A percentile compares a stretch with the other conserved stretches of the same genome.
Evolutionary conservation across 1,140 invertebrate genomes (phyloP).

Genomic region (Alviniconcha marisindica): DNA sequence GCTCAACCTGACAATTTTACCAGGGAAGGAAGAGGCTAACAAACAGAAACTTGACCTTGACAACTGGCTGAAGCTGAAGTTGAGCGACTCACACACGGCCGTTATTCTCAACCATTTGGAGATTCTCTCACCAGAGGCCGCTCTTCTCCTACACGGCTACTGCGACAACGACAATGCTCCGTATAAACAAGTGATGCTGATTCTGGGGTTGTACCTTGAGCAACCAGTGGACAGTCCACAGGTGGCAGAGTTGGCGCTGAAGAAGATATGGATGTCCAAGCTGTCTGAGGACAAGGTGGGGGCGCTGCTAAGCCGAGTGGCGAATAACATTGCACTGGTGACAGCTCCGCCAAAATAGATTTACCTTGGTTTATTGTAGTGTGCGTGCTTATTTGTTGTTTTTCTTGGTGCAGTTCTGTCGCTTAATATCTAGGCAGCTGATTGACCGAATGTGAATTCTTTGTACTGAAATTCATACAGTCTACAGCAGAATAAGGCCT

Average conservation of each 20-base stretch:
- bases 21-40: conserved; percentile 14
- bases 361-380: too few species aligned
- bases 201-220: conserved; percentile 52
- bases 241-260: conserved; percentile 38
- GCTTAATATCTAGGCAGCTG: too few species aligned
- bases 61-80: conserved; percentile 47
- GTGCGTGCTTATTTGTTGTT: too few species aligned
- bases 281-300: conserved; percentile 62
- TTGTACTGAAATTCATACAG: too few species aligned
- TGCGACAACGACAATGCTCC: conserved; percentile 70
- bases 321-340: conserved; percentile 62
- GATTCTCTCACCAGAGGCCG: conserved; percentile 48
- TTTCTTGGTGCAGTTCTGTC: too few species aligned
- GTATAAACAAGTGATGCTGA: conserved; percentile 62
- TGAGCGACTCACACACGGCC: conserved; percentile 50
- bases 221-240: not conserved
- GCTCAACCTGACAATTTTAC: conserved; percentile 36
- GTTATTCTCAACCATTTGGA: conserved; percentile 65
- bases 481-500: too few species aligned
- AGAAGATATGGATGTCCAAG: conserved; percentile 50
- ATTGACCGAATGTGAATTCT: too few species aligned
- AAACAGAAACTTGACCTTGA: conserved; percentile 29
- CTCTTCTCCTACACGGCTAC: conserved; percentile 65
- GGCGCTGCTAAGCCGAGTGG: conserved; percentile 60
- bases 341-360: not conserved